Evolutionary conservation across 1,140 invertebrate species (phyloP).

Genomic region (Meloidogyne exigua): DNA sequence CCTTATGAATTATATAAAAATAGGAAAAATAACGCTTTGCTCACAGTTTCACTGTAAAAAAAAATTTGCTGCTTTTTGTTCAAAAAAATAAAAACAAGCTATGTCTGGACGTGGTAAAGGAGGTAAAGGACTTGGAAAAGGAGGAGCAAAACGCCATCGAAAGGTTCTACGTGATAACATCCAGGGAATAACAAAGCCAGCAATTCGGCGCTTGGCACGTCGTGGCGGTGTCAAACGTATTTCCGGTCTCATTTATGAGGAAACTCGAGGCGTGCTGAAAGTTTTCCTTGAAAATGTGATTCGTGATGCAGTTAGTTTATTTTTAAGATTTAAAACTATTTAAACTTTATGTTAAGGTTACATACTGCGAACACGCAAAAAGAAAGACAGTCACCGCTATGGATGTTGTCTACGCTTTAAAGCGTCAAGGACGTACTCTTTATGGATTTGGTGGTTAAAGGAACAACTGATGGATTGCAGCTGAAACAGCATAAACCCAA

Average conservation of each 20-base stretch:
- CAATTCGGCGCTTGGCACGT: constrained; percentile 72
- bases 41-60: neutral
- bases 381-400: constrained; percentile 80
- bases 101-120: constrained; percentile 70
- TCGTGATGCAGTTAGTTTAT: constrained; percentile 13
- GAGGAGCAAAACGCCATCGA: constrained; percentile 73
- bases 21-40: neutral
- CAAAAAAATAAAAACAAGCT: neutral
- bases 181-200: constrained; percentile 72
- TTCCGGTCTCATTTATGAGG: constrained; percentile 74
- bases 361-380: constrained; percentile 80
- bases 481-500: constrained; percentile 25
- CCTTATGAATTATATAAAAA: neutral
- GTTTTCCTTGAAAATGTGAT: constrained; percentile 33
- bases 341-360: constrained; percentile 66
- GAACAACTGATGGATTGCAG: neutral
- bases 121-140: constrained; percentile 73
- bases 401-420: constrained; percentile 82
- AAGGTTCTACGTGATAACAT: constrained; percentile 72
- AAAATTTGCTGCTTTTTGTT: neutral
- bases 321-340: neutral
- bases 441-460: constrained; percentile 70
- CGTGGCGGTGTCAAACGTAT: constrained; percentile 77
- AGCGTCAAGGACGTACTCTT: constrained; percentile 75
- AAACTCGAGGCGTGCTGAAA: constrained; percentile 52